These are phyloP conservation scores for Alviniconcha marisindica DNA, from an alignment of 1,140 invertebrate species.

Conservation along the genomic window DNA sequence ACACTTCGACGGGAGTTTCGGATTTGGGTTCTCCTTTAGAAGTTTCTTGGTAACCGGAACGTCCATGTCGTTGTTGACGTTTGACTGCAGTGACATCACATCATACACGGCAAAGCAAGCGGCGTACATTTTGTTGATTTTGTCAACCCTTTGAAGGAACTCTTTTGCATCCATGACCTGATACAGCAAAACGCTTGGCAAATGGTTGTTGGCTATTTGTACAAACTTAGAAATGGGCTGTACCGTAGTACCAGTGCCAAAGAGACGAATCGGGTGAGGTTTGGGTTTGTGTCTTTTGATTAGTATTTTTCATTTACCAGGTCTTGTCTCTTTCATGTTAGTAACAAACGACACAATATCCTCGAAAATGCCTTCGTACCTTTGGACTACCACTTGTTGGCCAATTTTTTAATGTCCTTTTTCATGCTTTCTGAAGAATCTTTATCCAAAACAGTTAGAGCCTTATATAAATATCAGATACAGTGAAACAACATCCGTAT, in stretches of 20 bases:
- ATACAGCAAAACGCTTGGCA: neutral
- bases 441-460: no score
- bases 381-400: neutral
- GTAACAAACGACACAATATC: neutral
- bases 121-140: neutral
- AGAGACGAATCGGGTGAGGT: neutral
- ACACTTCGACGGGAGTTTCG: neutral
- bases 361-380: neutral
- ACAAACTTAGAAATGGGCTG: slow-evolving; percentile 1
- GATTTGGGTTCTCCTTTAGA: neutral
- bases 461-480: no score
- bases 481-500: no score
- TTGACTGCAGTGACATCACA: neutral
- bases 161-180: neutral
- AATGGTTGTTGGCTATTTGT: neutral
- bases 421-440: no score
- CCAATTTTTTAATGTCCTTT: no score
- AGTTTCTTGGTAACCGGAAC: no score
- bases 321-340: neutral
- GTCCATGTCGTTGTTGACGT: neutral
- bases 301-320: neutral
- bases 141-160: neutral
- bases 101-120: neutral
- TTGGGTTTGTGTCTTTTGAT: neutral
- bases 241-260: neutral